These are phyloP conservation scores for Cephalopholis sonnerati DNA, from an alignment of 2,113 vertebrate species.

Conservation along the genomic window DNA sequence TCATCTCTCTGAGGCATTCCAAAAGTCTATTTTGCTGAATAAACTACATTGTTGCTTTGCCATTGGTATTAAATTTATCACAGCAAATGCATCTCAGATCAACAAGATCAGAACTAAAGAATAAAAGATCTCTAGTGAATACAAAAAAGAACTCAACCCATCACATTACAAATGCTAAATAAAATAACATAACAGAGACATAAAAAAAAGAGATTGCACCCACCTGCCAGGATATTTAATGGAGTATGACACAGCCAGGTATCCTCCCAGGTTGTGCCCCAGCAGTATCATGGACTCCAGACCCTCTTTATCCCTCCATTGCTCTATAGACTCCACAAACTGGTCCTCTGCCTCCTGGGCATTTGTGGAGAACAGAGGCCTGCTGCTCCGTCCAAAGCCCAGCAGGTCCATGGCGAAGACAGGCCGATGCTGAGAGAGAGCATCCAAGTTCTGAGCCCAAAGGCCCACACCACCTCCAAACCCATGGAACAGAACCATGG, in stretches of 20 bases:
- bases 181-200: background rate
- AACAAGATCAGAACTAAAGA: background rate
- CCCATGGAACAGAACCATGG: constrained; percentile 94
- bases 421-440: constrained; percentile 88
- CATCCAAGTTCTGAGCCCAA: constrained; percentile 94
- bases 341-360: constrained; percentile 90
- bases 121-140: constrained; percentile 1
- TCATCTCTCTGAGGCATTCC: background rate
- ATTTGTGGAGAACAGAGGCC: constrained; percentile 89
- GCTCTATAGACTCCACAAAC: constrained; percentile 95
- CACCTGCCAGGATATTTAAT: constrained; percentile 92
- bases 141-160: constrained; percentile 5
- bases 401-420: constrained; percentile 93
- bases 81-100: background rate
- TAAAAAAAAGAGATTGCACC: constrained; percentile 38
- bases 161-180: background rate
- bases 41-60: background rate
- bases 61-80: background rate
- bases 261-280: constrained; percentile 96
- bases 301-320: constrained; percentile 90
- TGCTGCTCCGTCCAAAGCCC: constrained; percentile 96
- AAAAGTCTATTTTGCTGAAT: background rate
- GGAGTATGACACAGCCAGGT: constrained; percentile 91
- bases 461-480: constrained; percentile 95
- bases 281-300: constrained; percentile 93